phyloP scores from a whole-genome alignment of 1,140 invertebrate species.

The Dendroctonus valens region DNA sequence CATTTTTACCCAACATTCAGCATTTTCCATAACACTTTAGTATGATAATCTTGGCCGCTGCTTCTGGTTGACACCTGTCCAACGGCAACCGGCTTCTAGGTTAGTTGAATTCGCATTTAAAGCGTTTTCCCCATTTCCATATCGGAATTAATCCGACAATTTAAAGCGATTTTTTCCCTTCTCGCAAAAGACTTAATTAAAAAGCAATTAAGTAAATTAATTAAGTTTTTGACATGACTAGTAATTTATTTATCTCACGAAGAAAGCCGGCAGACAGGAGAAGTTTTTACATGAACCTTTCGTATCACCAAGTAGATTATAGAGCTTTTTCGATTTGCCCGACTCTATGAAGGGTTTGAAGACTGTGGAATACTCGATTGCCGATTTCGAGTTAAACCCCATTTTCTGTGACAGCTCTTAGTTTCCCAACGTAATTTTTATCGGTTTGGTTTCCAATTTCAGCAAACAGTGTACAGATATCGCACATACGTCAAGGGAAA shows the following conservation, averaged over 20 bases:
- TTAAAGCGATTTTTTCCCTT: slow-evolving; percentile 5
- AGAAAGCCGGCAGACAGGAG: background rate
- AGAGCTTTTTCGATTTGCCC: background rate
- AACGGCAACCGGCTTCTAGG: slow-evolving; percentile 3
- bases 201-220: slow-evolving; percentile 2
- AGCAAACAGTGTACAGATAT: slow-evolving; percentile 22
- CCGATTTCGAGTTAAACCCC: slow-evolving; percentile 8
- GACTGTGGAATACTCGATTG: slow-evolving; percentile 8
- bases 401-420: slow-evolving; percentile 19
- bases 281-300: background rate
- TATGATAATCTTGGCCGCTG: background rate
- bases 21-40: too few species aligned
- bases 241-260: slow-evolving; percentile 1
- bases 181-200: slow-evolving; percentile 8
- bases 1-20: too few species aligned
- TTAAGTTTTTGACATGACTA: background rate
- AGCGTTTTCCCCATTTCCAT: slow-evolving; percentile 2
- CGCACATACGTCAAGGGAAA: slow-evolving; percentile 29
- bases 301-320: background rate
- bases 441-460: slow-evolving; percentile 22
- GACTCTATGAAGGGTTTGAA: background rate
- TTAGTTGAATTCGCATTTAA: slow-evolving; percentile 11
- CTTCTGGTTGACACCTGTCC: slow-evolving; percentile 2
- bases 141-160: slow-evolving; percentile 1
- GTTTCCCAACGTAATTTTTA: slow-evolving; percentile 16